These are phyloP conservation scores for Hestina assimilis DNA, from an alignment of 1,140 invertebrate genomes.

Conservation along the genomic window DNA sequence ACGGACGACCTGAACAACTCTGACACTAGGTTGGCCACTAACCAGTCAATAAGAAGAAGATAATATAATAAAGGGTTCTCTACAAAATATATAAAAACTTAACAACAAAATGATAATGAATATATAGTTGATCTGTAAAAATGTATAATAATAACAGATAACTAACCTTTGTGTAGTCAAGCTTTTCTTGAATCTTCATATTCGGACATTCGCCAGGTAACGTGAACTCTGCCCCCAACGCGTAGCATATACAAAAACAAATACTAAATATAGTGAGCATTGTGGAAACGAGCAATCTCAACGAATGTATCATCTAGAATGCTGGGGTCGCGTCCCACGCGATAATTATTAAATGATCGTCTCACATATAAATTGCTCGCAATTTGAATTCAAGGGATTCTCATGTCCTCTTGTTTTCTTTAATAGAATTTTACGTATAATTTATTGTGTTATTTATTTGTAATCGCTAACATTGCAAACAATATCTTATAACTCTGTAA, in stretches of 20 bases:
- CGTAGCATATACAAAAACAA: conserved; percentile 28
- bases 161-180: conserved; percentile 46
- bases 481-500: no score
- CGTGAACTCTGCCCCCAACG: conserved; percentile 47
- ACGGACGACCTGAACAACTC: no score
- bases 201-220: conserved; percentile 48
- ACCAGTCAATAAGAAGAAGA: no score
- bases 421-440: conserved; percentile 6
- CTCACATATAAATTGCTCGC: conserved; percentile 12
- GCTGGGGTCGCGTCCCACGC: conserved; percentile 44
- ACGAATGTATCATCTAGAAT: conserved; percentile 35
- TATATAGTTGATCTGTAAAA: not conserved
- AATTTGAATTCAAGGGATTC: conserved; percentile 19
- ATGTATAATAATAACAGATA: not conserved
- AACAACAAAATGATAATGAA: no score
- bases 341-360: conserved; percentile 59
- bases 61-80: no score
- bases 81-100: no score
- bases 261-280: conserved; percentile 36
- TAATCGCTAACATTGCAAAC: not conserved
- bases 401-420: conserved; percentile 4
- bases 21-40: no score
- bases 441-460: not conserved
- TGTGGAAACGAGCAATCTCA: conserved; percentile 33
- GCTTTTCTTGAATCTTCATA: conserved; percentile 44